Evolutionary conservation across 1,140 invertebrate species (phyloP).

Genomic region (Lysiphlebus fabarum): DNA sequence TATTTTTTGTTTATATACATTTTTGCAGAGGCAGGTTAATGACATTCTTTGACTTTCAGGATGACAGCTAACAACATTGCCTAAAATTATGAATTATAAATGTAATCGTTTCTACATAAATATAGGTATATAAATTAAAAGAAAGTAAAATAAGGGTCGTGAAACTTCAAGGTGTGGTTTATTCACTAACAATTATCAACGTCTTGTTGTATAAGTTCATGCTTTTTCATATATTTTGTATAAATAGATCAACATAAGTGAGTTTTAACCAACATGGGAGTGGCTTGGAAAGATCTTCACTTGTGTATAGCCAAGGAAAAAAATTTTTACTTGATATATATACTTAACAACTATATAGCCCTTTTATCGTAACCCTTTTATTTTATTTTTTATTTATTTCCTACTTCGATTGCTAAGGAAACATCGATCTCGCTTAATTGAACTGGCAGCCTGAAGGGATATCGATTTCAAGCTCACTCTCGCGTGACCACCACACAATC

Average conservation of each 20-base stretch:
- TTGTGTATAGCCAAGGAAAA: too few relatives aligned
- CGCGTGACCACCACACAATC: slow-evolving; percentile 14
- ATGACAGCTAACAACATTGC: too few relatives aligned
- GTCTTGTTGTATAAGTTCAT: slow-evolving; percentile 12
- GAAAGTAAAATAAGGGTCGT: not conserved
- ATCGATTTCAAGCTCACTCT: slow-evolving; percentile 19
- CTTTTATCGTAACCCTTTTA: not conserved
- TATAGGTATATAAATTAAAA: too few relatives aligned
- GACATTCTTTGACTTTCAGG: too few relatives aligned
- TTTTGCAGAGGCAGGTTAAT: too few relatives aligned
- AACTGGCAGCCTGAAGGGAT: slow-evolving; percentile 11
- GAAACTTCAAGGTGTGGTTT: slow-evolving; percentile 7
- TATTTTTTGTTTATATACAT: too few relatives aligned
- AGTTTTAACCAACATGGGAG: slow-evolving; percentile 14
- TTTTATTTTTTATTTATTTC: slow-evolving; percentile 6
- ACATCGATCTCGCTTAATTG: slow-evolving; percentile 27
- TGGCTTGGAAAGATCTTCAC: not conserved
- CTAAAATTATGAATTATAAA: too few relatives aligned
- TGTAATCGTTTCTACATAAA: too few relatives aligned
- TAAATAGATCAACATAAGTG: not conserved
- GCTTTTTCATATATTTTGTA: slow-evolving; percentile 10
- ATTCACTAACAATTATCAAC: slow-evolving; percentile 23
- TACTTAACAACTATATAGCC: too few relatives aligned
- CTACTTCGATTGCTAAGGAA: slow-evolving; percentile 23
- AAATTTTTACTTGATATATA: too few relatives aligned